These are phyloP conservation scores for Agrochola lota DNA, from an alignment of 2,888 invertebrate genomes.

Conservation along the genomic window DNA sequence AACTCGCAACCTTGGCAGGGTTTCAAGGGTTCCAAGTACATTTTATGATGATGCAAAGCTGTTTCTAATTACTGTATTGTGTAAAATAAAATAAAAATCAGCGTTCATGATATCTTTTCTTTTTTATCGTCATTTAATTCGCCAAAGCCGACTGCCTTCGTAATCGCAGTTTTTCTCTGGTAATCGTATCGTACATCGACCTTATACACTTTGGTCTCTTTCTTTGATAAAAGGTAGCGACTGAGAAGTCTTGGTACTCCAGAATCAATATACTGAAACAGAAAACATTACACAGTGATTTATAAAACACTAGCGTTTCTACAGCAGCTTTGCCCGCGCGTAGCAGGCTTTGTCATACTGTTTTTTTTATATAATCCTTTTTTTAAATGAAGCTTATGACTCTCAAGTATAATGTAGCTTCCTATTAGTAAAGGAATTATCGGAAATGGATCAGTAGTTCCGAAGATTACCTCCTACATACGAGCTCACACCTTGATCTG, in stretches of 20 bases:
- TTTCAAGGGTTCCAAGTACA: background rate
- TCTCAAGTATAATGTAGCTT: too few species aligned
- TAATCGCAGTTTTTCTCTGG: conserved; percentile 16
- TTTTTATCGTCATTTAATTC: conserved; percentile 31
- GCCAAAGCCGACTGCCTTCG: conserved; percentile 38
- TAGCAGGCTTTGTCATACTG: too few species aligned
- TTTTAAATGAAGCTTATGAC: too few species aligned
- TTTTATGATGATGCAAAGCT: background rate
- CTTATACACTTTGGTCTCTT: conserved; percentile 71
- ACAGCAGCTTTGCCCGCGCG: too few species aligned
- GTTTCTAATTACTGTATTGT: background rate
- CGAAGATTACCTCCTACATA: too few species aligned
- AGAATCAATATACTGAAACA: conserved; percentile 74
- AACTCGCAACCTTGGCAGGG: too few species aligned
- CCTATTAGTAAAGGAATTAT: too few species aligned
- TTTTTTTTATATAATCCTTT: too few species aligned
- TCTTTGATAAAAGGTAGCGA: conserved; percentile 71
- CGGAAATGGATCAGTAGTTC: too few species aligned
- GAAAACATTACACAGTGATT: background rate
- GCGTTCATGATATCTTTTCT: conserved; percentile 21
- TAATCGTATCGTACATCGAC: conserved; percentile 71
- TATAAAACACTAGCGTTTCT: background rate
- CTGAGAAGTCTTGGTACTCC: conserved; percentile 72
- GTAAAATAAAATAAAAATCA: background rate
- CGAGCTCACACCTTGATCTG: too few species aligned